Conservation (phyloP, 2,888 invertebrate species). For the Heteromyza rotundicornis region DNA sequence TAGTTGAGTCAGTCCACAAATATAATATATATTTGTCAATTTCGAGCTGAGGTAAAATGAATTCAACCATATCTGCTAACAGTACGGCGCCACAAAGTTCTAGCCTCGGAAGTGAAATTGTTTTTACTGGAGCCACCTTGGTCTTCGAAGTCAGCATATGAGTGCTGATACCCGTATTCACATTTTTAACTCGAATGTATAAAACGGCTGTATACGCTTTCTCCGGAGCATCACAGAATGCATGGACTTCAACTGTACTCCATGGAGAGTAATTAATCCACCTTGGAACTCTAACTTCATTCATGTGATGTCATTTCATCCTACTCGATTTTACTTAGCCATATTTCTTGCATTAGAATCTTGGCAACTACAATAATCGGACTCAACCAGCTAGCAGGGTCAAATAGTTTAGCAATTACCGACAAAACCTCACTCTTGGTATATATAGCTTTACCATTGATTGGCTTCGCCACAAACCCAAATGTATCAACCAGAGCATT, state of each 20-base stretch:
- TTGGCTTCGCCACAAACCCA: conserved; percentile 6
- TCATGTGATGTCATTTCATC: neutral
- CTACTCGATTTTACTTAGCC: neutral
- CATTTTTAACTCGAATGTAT: neutral
- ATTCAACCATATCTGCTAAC: conserved; percentile 9
- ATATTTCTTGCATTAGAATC: neutral
- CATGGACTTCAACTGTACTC: neutral
- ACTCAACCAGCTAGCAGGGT: neutral
- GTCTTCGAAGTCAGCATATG: conserved; percentile 21
- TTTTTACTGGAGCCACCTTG: conserved; percentile 17
- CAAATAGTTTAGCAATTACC: neutral
- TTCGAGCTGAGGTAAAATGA: neutral
- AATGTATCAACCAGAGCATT: conserved; percentile 21
- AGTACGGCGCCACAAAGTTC: conserved; percentile 24
- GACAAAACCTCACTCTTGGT: neutral
- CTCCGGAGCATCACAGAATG: neutral
- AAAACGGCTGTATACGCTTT: neutral
- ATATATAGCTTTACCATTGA: neutral
- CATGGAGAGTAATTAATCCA: neutral
- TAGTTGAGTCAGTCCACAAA: conserved; percentile 20
- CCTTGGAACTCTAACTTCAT: neutral
- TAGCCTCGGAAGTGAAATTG: conserved; percentile 18
- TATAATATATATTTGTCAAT: neutral
- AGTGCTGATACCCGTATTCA: no score
- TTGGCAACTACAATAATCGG: neutral